Conservation (phyloP, 2,797 vertebrate species). For the Allobates femoralis region DNA sequence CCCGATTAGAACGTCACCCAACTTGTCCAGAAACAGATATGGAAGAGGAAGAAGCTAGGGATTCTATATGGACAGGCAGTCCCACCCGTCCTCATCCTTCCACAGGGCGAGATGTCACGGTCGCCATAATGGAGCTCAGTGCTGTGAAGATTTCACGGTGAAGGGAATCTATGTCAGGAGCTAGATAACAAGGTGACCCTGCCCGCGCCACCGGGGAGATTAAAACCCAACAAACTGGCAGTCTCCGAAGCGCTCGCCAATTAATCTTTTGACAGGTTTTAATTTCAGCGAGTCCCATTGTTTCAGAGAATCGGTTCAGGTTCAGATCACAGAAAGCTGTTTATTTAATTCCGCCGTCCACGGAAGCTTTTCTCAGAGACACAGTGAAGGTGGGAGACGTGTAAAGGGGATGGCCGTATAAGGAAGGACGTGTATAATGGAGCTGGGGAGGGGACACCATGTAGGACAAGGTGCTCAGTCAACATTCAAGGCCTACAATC, state of each 20-base stretch:
- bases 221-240: background rate
- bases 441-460: background rate
- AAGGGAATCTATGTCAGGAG: background rate
- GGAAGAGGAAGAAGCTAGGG: background rate
- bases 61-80: background rate
- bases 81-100: background rate
- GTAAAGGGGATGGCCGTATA: no score
- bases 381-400: no score
- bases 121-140: no score
- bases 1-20: background rate
- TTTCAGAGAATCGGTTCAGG: constrained; percentile 28
- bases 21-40: background rate
- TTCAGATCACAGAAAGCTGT: constrained; percentile 7
- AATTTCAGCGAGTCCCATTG: constrained; percentile 21
- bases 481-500: no score
- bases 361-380: background rate
- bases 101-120: background rate
- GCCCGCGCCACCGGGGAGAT: background rate
- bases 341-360: constrained; percentile 2
- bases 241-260: background rate
- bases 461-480: background rate
- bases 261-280: constrained; percentile 53
- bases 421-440: background rate
- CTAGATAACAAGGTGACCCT: constrained; percentile 44
- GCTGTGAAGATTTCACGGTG: background rate